These are phyloP conservation scores for Antrozous pallidus DNA, from an alignment of 2,797 vertebrate species.

Conservation along the genomic window DNA sequence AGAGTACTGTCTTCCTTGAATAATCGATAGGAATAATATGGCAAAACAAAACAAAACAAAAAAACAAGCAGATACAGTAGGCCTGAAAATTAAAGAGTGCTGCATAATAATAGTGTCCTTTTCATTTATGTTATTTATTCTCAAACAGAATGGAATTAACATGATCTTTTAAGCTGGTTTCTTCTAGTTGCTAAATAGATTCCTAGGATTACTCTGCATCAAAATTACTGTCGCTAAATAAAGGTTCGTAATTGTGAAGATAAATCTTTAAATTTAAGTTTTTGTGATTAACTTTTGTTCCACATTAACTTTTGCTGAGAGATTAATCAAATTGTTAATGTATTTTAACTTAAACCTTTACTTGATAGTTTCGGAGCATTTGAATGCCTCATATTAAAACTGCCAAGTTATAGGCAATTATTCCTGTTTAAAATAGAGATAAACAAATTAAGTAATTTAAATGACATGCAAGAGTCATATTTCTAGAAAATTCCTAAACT, in stretches of 20 bases:
- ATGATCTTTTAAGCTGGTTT: constrained; percentile 9
- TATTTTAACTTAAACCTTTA: neutral
- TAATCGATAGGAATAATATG: neutral
- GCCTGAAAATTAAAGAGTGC: constrained; percentile 12
- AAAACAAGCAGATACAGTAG: neutral
- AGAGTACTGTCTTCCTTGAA: constrained; percentile 3
- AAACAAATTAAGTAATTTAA: neutral
- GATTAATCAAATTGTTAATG: neutral
- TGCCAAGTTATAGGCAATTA: neutral
- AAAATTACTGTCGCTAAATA: neutral
- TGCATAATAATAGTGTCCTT: constrained; percentile 1
- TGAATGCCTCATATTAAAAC: neutral
- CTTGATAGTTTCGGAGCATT: neutral
- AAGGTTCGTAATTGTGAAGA: neutral
- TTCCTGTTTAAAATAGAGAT: neutral
- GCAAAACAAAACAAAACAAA: too few species aligned
- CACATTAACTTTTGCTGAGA: neutral
- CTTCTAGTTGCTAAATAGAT: constrained; percentile 24
- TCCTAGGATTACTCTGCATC: neutral
- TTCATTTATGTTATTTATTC: constrained; percentile 27
- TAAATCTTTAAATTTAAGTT: neutral
- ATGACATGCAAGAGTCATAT: neutral
- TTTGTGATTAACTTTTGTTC: neutral
- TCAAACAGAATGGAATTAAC: neutral
- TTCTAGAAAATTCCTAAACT: neutral